Base-by-base conservation (phyloP, 1,140 invertebrate species). In the Eriosoma lanigerum region DNA sequence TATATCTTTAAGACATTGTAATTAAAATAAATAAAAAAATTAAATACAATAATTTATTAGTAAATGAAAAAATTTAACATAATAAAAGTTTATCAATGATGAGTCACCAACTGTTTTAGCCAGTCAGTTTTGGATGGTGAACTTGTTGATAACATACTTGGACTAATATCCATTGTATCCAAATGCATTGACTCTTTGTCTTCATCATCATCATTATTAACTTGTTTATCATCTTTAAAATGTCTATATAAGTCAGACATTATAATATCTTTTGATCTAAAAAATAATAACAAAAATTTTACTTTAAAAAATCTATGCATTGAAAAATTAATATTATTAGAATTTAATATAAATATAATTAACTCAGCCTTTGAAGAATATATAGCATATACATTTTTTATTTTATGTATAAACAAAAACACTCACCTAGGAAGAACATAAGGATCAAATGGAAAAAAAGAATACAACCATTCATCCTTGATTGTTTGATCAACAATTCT, bases 371-470 rank as follows among this genome's bases (percentile, higher is more conserved):
- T n/a, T n/a, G n/a, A n/a, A n/a, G n/a, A n/a, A n/a, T n/a, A n/a
- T n/a, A n/a, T n/a, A n/a, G n/a, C n/a, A n/a, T n/a, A n/a, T n/a
- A n/a, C n/a, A n/a, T n/a, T n/a, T n/a, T n/a, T n/a, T n/a, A n/a
- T n/a, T n/a, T n/a, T n/a, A n/a, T n/a, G n/a, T n/a, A n/a, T n/a
- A 19, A 26, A 66, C n/a, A 26, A 60, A 6, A 56, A n/a, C 5
- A 32, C 84, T 86, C 85, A 91, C 89, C 87, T 88, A 84, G 88
- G 87, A 17, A 96, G 87, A 24, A 91, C 82, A 84, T 92, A 95
- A 6, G 92, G 92, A 87, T 94, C 93, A 86, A 94, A 96, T 0
- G 94, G 93, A 83, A 94, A 95, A 84, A 91, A 93, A 10, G 89
- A 88, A 82, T 93, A 90, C 0, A 93, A 82, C 38, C 83, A 85